Percentiles rank a stretch among this genome's conserved stretches.
These are phyloP conservation scores for Ifrita kowaldi DNA, from an alignment of 2,113 vertebrate species.

Conservation along the genomic window DNA sequence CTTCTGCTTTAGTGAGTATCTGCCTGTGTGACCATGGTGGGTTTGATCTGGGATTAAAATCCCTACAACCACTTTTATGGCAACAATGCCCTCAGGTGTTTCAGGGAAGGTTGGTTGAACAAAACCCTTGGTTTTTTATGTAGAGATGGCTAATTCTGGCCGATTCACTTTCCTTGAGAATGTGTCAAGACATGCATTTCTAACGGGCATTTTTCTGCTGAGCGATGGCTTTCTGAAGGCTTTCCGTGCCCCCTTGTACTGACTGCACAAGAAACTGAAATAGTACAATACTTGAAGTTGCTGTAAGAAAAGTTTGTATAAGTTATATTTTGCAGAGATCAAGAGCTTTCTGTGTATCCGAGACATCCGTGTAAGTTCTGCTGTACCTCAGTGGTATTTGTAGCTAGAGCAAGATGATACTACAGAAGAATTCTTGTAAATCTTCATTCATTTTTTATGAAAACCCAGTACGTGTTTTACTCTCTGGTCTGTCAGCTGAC, in stretches of 20 bases:
- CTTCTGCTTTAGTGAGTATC: not conserved
- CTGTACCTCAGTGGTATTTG: not conserved
- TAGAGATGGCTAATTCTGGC: not conserved
- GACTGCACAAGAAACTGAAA: not conserved
- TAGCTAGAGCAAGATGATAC: not conserved
- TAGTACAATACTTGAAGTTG: not conserved
- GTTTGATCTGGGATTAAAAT: not conserved
- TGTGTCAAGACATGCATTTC: not conserved
- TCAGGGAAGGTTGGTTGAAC: not conserved
- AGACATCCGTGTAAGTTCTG: not conserved
- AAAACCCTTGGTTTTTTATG: not conserved
- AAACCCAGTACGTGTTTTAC: not conserved
- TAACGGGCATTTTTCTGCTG: not conserved
- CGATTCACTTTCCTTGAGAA: not conserved
- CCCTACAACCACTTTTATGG: not conserved
- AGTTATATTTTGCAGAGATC: not conserved
- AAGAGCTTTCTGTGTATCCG: not conserved
- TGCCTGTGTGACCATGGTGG: fast-evolving
- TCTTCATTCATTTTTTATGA: not conserved
- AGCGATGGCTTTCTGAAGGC: not conserved
- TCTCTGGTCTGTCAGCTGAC: not conserved
- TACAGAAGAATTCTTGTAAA: not conserved
- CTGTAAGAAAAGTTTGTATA: not conserved
- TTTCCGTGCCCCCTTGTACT: not conserved
- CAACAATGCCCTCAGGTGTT: not conserved